Evolutionary conservation across 2,888 invertebrate species (phyloP).

Genomic region (Drosophila birchii): DNA sequence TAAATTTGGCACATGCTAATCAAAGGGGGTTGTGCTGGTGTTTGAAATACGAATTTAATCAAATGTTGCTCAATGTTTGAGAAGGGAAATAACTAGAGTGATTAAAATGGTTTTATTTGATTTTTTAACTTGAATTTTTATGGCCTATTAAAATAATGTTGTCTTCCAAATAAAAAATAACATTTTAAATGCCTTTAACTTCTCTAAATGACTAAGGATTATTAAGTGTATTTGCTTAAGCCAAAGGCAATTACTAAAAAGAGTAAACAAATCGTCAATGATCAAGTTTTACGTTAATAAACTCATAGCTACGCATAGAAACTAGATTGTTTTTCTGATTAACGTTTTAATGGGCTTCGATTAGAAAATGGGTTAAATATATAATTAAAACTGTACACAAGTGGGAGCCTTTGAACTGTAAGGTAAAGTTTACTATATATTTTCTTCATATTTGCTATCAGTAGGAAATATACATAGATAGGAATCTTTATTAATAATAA

Average conservation of each 20-base stretch:
- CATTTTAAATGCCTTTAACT: not conserved
- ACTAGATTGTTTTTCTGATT: not conserved
- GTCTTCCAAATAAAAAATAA: not conserved
- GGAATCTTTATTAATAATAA: not conserved
- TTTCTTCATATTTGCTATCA: too few species aligned
- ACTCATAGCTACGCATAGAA: not conserved
- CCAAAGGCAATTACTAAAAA: not conserved
- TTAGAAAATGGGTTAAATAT: not conserved
- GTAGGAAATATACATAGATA: too few species aligned
- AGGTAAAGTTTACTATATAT: not conserved
- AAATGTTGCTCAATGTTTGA: too few species aligned
- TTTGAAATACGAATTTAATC: not conserved
- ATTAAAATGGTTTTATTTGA: not conserved
- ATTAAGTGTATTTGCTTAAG: not conserved
- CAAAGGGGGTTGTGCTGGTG: conserved; percentile 15
- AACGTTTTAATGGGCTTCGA: not conserved
- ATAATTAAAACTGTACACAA: not conserved
- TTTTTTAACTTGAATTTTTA: not conserved
- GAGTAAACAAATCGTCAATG: not conserved
- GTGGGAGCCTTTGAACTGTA: not conserved
- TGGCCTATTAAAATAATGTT: too few species aligned
- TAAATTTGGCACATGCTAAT: conserved; percentile 34
- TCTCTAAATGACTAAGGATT: not conserved
- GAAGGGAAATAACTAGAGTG: not conserved
- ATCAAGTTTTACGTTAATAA: not conserved